Base-by-base conservation (phyloP, 2,113 vertebrate species). In the Pitta sordida region DNA sequence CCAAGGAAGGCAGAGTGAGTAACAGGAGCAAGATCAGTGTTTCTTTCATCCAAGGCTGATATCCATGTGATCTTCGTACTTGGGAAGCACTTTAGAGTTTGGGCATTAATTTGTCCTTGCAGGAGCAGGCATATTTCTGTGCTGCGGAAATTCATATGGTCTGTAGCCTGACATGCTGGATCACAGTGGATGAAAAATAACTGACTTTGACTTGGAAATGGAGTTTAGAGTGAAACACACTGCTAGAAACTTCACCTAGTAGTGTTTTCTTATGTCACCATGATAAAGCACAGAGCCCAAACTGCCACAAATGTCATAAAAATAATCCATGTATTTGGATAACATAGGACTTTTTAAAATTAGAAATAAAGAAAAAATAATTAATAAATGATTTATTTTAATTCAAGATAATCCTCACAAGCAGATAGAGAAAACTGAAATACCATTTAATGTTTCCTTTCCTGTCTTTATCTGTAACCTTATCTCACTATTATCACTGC, bases 311-410 rank as follows among this genome's bases (percentile, higher is more conserved):
- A 75, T 78, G 24, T 78, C 75, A 67, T 19, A 75, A 68, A 77
- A 56, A 81, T 39, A 79, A 79, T 58, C 41, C 27, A 81, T 84
- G 64, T 92, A 74, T 81, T 93, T 81, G 52, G 69, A 68, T 81
- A 80, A 92, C 73, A 69, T 70, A 62, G 46, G 60, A 64, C 73
- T 48, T 79, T 32, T 70, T 36, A 3, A n/a, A 64, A 67, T 83
- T 78, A 91, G 48, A 34, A 79, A 76, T 81, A 77, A 64, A 15
- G 15, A 27, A 83, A 53, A 65, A 60, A 32, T 84, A 67, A 83
- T 87, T 91, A 86, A 83, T 88, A 90, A 95, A 91, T 62, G 55
- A 19, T 58, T 32, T 83, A 58, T 87, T 94, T 93, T 91, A 44
- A 82, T 82, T 49, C 41, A 91, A 91, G 43, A 82, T 86, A 92